Evolutionary conservation across 2,888 invertebrate species (phyloP).

Genomic region (Lithophane ornitopus): DNA sequence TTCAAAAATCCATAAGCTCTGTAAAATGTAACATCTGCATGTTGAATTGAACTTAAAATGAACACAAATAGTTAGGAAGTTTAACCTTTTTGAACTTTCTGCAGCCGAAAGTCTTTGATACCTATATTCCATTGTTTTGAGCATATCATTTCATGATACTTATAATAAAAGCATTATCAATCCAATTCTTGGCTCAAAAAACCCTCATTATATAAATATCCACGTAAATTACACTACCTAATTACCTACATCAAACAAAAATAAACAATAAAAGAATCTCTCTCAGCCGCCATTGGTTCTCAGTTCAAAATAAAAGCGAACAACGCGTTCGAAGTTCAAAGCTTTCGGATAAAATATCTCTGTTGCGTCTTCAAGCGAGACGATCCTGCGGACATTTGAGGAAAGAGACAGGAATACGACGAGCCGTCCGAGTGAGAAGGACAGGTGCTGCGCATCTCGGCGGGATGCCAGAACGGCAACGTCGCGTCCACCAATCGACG

Average conservation of each 20-base stretch:
- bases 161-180: neutral
- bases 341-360: slow-evolving; percentile 89
- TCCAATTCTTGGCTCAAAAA: neutral
- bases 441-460: slow-evolving; percentile 81
- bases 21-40: neutral
- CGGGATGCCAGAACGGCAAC: slow-evolving; percentile 86
- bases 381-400: slow-evolving; percentile 86
- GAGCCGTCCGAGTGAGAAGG: slow-evolving; percentile 68
- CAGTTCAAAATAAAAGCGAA: slow-evolving; percentile 81
- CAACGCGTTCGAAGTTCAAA: slow-evolving; percentile 83
- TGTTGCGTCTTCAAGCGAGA: slow-evolving; percentile 89
- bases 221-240: slow-evolving; percentile 38
- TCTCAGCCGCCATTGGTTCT: slow-evolving; percentile 77
- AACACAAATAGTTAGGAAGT: neutral
- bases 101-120: neutral
- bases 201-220: slow-evolving; percentile 1
- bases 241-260: slow-evolving; percentile 55
- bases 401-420: slow-evolving; percentile 73
- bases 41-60: neutral
- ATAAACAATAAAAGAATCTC: slow-evolving; percentile 63
- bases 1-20: neutral
- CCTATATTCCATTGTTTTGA: neutral
- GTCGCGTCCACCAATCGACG: slow-evolving; percentile 88
- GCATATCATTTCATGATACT: neutral
- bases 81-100: neutral